A percentile compares a stretch with the other conserved stretches of the same genome.
These are phyloP conservation scores for Pteropus alecto DNA, from an alignment of 2,113 vertebrate species.

Conservation along the genomic window DNA sequence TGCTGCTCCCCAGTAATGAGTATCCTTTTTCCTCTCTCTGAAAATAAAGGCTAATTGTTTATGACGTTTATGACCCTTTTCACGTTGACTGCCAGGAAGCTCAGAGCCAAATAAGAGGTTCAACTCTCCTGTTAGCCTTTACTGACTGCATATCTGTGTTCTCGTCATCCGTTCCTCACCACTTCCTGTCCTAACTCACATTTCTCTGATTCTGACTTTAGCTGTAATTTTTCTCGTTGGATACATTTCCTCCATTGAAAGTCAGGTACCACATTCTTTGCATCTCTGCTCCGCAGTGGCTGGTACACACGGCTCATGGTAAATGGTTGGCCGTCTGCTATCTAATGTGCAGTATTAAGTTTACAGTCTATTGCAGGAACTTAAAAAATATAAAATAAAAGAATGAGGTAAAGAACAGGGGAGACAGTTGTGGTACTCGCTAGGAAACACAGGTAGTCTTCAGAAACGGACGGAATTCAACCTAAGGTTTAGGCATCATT, in stretches of 20 bases:
- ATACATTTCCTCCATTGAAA: not conserved
- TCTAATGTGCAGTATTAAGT: not conserved
- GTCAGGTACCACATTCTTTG: not conserved
- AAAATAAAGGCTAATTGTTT: not conserved
- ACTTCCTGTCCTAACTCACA: not conserved
- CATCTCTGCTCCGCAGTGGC: rapidly evolving
- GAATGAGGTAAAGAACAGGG: not conserved
- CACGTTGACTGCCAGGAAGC: not conserved
- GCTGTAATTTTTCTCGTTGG: not conserved
- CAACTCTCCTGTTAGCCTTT: not conserved
- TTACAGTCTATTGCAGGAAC: not conserved
- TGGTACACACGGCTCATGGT: rapidly evolving
- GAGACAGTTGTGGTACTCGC: rapidly evolving
- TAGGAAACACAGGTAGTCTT: not conserved
- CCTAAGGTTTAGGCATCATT: rapidly evolving
- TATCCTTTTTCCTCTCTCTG: not conserved
- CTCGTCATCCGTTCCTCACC: not conserved
- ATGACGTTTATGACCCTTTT: not conserved
- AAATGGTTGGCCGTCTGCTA: not conserved
- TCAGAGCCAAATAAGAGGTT: not conserved
- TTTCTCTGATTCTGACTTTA: not conserved
- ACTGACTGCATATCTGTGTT: rapidly evolving
- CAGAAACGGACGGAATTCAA: not conserved
- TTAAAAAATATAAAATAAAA: not conserved
- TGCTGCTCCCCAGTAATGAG: not conserved